phyloP scores from a whole-genome alignment of 2,797 vertebrate species.

The Rhodeus uyekii region DNA sequence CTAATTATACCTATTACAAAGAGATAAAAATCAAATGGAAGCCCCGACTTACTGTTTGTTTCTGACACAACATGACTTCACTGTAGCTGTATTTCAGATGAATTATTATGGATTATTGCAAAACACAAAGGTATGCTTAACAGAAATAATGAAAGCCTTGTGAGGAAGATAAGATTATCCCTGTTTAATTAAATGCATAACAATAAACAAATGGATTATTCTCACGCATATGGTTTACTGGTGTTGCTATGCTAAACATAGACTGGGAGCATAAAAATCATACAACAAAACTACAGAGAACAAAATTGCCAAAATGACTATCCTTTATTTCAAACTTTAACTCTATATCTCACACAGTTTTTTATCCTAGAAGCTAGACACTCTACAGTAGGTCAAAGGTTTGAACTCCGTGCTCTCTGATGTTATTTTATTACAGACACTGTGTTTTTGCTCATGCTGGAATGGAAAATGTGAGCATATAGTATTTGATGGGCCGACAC shows the following conservation, averaged over 20 bases:
- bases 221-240: constrained; percentile 6
- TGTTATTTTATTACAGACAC: constrained; percentile 28
- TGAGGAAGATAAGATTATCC: neutral
- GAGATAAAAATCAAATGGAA: constrained; percentile 54
- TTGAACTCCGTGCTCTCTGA: constrained; percentile 30
- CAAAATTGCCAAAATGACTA: neutral
- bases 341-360: neutral
- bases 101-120: constrained; percentile 47
- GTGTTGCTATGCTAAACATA: neutral
- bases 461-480: constrained; percentile 68
- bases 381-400: neutral
- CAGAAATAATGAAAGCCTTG: neutral
- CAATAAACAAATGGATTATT: constrained; percentile 11
- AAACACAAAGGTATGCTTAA: neutral
- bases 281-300: neutral
- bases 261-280: neutral
- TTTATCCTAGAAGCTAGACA: neutral
- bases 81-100: constrained; percentile 3
- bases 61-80: constrained; percentile 47
- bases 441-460: constrained; percentile 61
- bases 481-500: constrained; percentile 60
- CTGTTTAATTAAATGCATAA: constrained; percentile 28
- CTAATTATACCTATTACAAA: constrained; percentile 54
- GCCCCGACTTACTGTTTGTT: constrained; percentile 39
- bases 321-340: neutral